A percentile compares a stretch with the other conserved stretches of the same genome.
These are phyloP conservation scores for Cryptus viduatorius DNA, from an alignment of 2,888 invertebrate genomes.

Conservation along the genomic window DNA sequence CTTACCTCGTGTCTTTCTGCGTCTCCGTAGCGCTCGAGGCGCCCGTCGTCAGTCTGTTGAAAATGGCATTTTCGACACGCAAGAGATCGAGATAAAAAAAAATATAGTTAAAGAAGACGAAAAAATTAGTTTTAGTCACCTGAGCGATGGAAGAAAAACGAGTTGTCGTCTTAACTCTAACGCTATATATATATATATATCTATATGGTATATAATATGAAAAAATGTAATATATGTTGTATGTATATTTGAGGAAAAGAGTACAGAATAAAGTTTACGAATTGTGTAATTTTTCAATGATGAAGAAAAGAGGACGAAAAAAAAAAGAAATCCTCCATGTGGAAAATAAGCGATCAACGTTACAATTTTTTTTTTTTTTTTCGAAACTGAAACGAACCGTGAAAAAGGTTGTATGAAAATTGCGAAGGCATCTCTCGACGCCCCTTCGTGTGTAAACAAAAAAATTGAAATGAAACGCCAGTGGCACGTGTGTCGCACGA, in stretches of 20 bases:
- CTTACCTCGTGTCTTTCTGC: slow-evolving; percentile 91
- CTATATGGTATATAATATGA: slow-evolving; percentile 22
- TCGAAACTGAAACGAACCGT: not conserved
- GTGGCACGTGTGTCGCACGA: slow-evolving; percentile 46
- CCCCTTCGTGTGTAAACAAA: not conserved
- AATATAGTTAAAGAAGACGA: slow-evolving; percentile 11
- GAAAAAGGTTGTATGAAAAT: slow-evolving; percentile 38
- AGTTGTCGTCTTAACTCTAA: slow-evolving; percentile 12
- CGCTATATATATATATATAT: slow-evolving; percentile 5
- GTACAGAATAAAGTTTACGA: slow-evolving; percentile 54
- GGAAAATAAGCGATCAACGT: not conserved
- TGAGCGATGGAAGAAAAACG: not conserved
- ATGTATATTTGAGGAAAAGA: slow-evolving; percentile 52
- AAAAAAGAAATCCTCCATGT: not conserved
- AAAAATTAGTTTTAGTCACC: not conserved
- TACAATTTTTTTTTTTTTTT: slow-evolving; percentile 6
- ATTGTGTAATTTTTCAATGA: slow-evolving; percentile 11
- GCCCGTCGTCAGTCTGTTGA: slow-evolving; percentile 92
- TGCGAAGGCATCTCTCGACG: not conserved
- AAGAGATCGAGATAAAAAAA: slow-evolving; percentile 83
- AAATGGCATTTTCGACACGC: slow-evolving; percentile 87
- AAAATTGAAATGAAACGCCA: slow-evolving; percentile 14
- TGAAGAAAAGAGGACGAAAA: not conserved
- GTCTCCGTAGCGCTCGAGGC: slow-evolving; percentile 93
- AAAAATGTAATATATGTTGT: slow-evolving; percentile 59